Evolutionary conservation across 2,113 vertebrate species (phyloP), one percentile per base, ranked within the genome.

Genomic region (Lipophrys pholis): DNA sequence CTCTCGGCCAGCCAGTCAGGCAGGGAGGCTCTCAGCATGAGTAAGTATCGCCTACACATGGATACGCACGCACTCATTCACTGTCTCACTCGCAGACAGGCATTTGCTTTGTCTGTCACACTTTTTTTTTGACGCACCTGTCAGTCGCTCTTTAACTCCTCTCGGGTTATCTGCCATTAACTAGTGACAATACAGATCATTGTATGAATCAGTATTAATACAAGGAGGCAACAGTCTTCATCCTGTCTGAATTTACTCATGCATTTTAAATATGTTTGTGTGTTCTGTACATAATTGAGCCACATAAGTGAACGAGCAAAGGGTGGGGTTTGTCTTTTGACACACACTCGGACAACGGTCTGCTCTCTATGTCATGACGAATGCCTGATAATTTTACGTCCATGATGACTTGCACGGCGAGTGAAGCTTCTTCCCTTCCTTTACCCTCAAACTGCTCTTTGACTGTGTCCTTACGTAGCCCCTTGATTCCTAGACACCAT

Each of bases 241-340:
- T 61, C 36, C 70, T 51, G 67, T 57, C 61, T 65, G 1, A 2
- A 9, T 74, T 51, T 17, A 51, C 21, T 6, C 11, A 6, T 11
- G 40, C 16, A 36, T 64, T 41, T 75, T 41, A 39, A 14, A 42
- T 15, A 36, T n/a, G 5, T 7, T 53, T 38, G 10, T 64, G 2
- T 59, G 75, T 57, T 65, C 63, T 51, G 49, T 61, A 14, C 67
- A n/a, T 68, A 54, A 41, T 53, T 73, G 76, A 75, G 48, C 61
- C 61, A 87, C 56, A 85, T 81, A 92, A 91, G 86, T 87, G 76
- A 53, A 76, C 64, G 56, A 78, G 68, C 75, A 67, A 88, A 89
- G 93, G 93, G 92, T 94, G 93, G 90, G 92, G 92, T 92, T 92
- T 86, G 76, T 81, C 46, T 11, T 57, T 64, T 49, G 1, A 38